Evolutionary conservation across 2,113 vertebrate species (phyloP).

Genomic region (Sylvilagus bachmani): DNA sequence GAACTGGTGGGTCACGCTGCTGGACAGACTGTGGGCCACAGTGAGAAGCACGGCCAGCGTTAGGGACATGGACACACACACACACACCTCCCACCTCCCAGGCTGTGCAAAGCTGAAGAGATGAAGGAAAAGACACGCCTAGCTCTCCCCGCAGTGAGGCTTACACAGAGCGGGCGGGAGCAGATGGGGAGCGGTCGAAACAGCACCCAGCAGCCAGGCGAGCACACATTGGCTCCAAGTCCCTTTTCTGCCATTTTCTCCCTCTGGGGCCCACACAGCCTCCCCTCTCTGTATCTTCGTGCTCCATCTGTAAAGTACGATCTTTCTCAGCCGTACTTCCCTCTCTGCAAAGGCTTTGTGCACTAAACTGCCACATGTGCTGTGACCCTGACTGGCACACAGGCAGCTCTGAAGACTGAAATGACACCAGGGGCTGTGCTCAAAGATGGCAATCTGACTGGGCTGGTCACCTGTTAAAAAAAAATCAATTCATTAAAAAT

Average conservation of each 20-base stretch:
- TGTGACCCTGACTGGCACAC: neutral
- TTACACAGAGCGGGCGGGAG: neutral
- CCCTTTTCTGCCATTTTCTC: neutral
- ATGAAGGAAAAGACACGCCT: neutral
- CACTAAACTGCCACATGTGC: no score
- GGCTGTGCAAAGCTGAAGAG: neutral
- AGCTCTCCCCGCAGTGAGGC: neutral
- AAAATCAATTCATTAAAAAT: neutral
- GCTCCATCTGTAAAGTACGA: neutral
- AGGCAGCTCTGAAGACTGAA: neutral
- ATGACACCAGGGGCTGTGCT: no score
- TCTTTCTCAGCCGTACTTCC: neutral
- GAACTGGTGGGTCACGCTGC: constrained; percentile 91
- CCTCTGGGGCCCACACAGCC: neutral
- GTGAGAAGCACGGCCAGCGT: neutral
- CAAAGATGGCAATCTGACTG: neutral
- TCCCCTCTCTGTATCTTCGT: neutral
- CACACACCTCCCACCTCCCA: neutral
- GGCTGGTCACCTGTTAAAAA: neutral
- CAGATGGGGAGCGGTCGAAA: neutral
- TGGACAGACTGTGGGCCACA: constrained; percentile 81
- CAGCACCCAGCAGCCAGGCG: neutral
- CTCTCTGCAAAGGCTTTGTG: neutral
- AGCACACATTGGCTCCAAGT: no score
- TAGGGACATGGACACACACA: neutral